A percentile compares a stretch with the other conserved stretches of the same genome.
These are phyloP conservation scores for Andrena minutula DNA, from an alignment of 2,888 invertebrate genomes.

Conservation along the genomic window DNA sequence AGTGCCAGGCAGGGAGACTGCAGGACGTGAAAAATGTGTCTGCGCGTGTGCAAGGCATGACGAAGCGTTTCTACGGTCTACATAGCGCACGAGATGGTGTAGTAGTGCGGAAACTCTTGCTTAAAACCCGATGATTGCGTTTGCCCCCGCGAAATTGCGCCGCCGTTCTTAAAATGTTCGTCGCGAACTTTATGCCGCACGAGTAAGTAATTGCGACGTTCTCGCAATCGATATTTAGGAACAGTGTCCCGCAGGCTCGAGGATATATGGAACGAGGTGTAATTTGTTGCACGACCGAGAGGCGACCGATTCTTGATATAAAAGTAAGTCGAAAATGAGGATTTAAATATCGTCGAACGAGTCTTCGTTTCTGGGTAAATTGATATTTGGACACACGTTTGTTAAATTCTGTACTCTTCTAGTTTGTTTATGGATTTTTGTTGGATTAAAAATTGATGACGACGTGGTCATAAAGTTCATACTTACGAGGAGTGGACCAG, in stretches of 20 bases:
- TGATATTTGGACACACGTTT: not conserved
- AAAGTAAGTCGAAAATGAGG: not conserved
- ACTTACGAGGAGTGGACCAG: too few relatives aligned
- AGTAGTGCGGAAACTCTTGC: constrained; percentile 25
- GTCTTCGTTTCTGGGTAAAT: not conserved
- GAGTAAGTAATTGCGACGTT: constrained; percentile 67
- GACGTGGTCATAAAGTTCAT: too few relatives aligned
- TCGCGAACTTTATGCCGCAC: constrained; percentile 61
- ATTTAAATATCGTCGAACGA: not conserved
- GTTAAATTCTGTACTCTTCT: too few relatives aligned
- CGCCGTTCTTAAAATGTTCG: constrained; percentile 8
- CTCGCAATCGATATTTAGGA: constrained; percentile 39
- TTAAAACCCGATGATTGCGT: constrained; percentile 2
- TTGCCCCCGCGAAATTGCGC: constrained; percentile 10
- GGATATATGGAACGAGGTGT: not conserved
- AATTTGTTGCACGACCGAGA: not conserved
- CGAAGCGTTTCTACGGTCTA: constrained; percentile 10
- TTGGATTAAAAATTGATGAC: too few relatives aligned
- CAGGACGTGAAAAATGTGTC: not conserved
- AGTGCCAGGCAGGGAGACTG: not conserved
- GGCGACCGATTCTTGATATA: not conserved
- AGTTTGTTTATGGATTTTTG: too few relatives aligned
- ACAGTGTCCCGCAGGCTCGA: not conserved
- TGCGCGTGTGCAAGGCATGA: not conserved
- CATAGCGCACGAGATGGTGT: not conserved